Conservation (phyloP, 2,888 invertebrate species). For the Pediacus dermestoides region DNA sequence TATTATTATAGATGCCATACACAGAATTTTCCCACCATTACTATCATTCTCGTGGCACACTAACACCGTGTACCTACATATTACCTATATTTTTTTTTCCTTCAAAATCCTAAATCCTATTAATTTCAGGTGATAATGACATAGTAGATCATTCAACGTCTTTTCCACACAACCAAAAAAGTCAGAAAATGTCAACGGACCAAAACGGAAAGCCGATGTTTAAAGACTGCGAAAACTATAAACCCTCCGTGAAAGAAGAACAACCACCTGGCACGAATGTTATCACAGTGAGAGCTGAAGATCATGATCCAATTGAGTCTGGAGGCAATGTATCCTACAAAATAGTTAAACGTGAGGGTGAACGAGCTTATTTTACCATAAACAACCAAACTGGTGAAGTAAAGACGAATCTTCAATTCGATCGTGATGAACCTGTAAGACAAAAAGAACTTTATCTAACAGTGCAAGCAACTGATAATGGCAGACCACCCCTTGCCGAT, state of each 20-base stretch:
- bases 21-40: no score
- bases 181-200: slow-evolving; percentile 20
- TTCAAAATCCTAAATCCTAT: no score
- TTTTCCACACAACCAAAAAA: no score
- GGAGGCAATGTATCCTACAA: slow-evolving; percentile 81
- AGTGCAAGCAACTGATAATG: slow-evolving; percentile 90
- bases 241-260: slow-evolving; percentile 76
- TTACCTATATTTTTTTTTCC: no score
- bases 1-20: no score
- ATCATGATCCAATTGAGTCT: slow-evolving; percentile 68
- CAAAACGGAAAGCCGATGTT: slow-evolving; percentile 70
- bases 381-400: slow-evolving; percentile 74
- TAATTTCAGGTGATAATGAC: no score
- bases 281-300: slow-evolving; percentile 68
- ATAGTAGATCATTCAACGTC: no score
- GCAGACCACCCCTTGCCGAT: slow-evolving; percentile 83
- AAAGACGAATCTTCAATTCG: slow-evolving; percentile 72
- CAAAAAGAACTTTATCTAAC: slow-evolving; percentile 82
- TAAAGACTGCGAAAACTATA: slow-evolving; percentile 77
- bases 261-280: slow-evolving; percentile 67
- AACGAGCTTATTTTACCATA: slow-evolving; percentile 75
- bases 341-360: slow-evolving; percentile 71
- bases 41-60: no score
- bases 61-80: no score
- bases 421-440: slow-evolving; percentile 84